Evolutionary conservation across 2,113 vertebrate genomes (phyloP).

Genomic region (Myotis davidii): DNA sequence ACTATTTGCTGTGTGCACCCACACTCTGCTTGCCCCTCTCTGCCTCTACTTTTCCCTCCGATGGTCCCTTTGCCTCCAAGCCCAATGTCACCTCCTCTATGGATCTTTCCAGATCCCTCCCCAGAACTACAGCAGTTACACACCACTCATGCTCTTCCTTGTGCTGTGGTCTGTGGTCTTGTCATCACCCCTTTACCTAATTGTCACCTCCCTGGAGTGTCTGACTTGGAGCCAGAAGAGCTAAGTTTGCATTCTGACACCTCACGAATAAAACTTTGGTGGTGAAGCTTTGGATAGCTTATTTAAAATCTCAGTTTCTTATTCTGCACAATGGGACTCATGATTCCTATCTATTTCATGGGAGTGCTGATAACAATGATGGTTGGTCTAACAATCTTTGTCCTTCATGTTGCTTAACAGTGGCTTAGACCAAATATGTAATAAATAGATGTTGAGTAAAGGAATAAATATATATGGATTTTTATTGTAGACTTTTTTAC

Average conservation of each 20-base stretch:
- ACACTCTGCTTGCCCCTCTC: no score
- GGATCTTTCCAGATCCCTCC: neutral
- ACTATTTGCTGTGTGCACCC: rapidly evolving
- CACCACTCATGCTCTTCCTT: neutral
- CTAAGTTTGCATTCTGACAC: neutral
- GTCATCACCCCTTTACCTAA: neutral
- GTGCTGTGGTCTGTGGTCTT: neutral
- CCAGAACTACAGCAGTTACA: neutral
- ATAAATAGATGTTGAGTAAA: neutral
- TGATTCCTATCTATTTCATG: neutral
- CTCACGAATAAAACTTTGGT: neutral
- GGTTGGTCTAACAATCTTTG: neutral
- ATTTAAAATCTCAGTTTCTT: constrained; percentile 31
- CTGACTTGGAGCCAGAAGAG: neutral
- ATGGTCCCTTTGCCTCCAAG: neutral
- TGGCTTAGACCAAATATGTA: neutral
- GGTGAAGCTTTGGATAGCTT: neutral
- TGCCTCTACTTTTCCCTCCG: neutral
- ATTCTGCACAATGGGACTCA: constrained; percentile 1
- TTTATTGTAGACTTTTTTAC: neutral
- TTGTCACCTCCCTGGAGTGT: neutral
- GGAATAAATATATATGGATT: neutral
- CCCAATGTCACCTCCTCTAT: neutral
- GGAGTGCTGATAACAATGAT: neutral
- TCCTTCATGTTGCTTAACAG: neutral